Base-by-base conservation (phyloP, 1,140 invertebrate species). In the Eurytemora carolleeae region DNA sequence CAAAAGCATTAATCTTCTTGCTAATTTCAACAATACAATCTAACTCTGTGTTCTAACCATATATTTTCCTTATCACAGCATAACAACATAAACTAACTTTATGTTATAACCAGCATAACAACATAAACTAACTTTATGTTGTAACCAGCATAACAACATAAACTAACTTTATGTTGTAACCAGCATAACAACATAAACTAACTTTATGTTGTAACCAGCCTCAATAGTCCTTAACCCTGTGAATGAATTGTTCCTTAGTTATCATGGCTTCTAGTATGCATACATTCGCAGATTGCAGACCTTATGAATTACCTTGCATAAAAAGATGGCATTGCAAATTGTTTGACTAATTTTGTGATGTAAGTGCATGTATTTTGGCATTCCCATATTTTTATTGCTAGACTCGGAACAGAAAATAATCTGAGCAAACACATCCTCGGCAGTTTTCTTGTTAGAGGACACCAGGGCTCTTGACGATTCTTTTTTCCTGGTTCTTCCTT, bases 271-370 rank as follows among this genome's bases (percentile, higher is more conserved):
- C 44, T n/a, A n/a, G n/a, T n/a, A n/a, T n/a, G n/a, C 44, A 52
- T n/a, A 52, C 15, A 15, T n/a, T 16, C 44, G 15, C 15, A 19
- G 18, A 54, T 21, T 21, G 21, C 53, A 18, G 21, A 55, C 23
- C 16, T 63, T 17, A 44, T 20, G 2, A 21, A 20, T 69, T 76
- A 85, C 83, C 82, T 85, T 84, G 70, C 79, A 76, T 58, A 84
- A 75, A 71, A 84, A 84, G 57, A 79, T 71, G 71, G 82, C 81
- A 69, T 84, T 84, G 72, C 83, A 85, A 59, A 80, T 44, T 31
- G 25, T 26, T 44, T 59, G 58, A 2, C 24, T 53, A 18, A 59
- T 59, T 59, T 59, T 59, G 18, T 23, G 18, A 26, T 59, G 58
- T 2, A 59, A 19, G 12, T 54, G 21, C 53, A 54, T 54, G 53